Evolutionary conservation across 1,140 invertebrate species (phyloP).

Genomic region (Carcinoscorpius rotundicauda): DNA sequence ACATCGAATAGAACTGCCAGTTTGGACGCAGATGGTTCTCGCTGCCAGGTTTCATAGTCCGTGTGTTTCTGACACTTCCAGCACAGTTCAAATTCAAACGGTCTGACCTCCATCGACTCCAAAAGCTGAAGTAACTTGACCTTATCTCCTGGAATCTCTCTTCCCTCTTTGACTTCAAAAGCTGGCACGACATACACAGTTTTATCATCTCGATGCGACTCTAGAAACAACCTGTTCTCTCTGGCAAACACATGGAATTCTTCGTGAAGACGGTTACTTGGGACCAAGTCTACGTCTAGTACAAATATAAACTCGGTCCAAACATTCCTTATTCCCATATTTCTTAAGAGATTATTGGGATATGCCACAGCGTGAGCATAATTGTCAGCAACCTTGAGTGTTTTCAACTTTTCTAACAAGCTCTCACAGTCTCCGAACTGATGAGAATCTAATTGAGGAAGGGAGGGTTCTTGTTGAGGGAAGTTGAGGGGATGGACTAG

Average conservation of each 20-base stretch:
- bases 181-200: conserved; percentile 44
- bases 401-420: conserved; percentile 8
- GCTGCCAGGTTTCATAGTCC: conserved; percentile 44
- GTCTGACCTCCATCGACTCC: conserved; percentile 34
- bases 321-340: conserved; percentile 39
- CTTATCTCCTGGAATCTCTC: conserved; percentile 36
- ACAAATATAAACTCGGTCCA: conserved; percentile 40
- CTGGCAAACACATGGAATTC: conserved; percentile 34
- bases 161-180: conserved; percentile 39
- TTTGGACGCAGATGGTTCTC: conserved; percentile 26
- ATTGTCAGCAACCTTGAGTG: conserved; percentile 25
- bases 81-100: conserved; percentile 46
- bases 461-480: conserved; percentile 9
- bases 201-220: conserved; percentile 29
- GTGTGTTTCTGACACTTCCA: conserved; percentile 46
- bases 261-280: conserved; percentile 34
- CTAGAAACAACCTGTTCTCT: conserved; percentile 23
- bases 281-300: conserved; percentile 45
- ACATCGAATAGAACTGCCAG: conserved; percentile 34
- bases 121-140: conserved; percentile 34
- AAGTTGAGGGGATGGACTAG: conserved; percentile 37
- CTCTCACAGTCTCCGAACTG: conserved; percentile 14
- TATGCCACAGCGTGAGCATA: conserved; percentile 35
- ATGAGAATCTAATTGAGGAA: conserved; percentile 4
- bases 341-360: conserved; percentile 46